These are phyloP conservation scores for Drosophila nasuta DNA, from an alignment of 1,140 invertebrate genomes.

Conservation along the genomic window DNA sequence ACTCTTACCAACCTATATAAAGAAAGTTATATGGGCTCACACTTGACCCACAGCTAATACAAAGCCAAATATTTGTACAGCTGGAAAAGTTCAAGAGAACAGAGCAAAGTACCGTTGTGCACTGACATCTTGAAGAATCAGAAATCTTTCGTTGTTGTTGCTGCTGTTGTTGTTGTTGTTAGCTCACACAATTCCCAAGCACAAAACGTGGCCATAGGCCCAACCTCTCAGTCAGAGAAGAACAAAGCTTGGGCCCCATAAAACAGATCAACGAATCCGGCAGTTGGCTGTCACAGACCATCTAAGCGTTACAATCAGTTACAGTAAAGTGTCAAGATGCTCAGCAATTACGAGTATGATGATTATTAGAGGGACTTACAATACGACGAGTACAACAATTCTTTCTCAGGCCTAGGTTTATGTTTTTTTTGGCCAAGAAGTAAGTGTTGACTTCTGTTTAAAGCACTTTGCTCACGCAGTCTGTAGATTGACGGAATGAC, in stretches of 20 bases:
- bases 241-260: slow-evolving; percentile 21
- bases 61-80: slow-evolving; percentile 55
- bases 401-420: slow-evolving; percentile 13
- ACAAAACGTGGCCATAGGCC: neutral
- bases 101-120: slow-evolving; percentile 42
- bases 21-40: slow-evolving; percentile 40
- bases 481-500: slow-evolving; percentile 6
- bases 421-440: slow-evolving; percentile 3
- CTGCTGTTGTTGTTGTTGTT: slow-evolving; percentile 13
- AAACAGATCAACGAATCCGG: slow-evolving; percentile 42
- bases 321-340: slow-evolving; percentile 68
- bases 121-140: slow-evolving; percentile 41
- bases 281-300: slow-evolving; percentile 17
- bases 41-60: slow-evolving; percentile 55
- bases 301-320: slow-evolving; percentile 59
- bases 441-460: slow-evolving; percentile 39
- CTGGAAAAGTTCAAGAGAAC: slow-evolving; percentile 42
- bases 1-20: neutral
- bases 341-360: slow-evolving; percentile 59
- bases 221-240: neutral
- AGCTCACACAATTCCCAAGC: slow-evolving; percentile 27
- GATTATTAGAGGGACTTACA: slow-evolving; percentile 48
- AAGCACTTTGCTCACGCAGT: slow-evolving; percentile 18
- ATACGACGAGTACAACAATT: neutral
- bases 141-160: slow-evolving; percentile 13